Base-by-base conservation (phyloP, 2,113 vertebrate genomes). In the Henicopernis longicauda region DNA sequence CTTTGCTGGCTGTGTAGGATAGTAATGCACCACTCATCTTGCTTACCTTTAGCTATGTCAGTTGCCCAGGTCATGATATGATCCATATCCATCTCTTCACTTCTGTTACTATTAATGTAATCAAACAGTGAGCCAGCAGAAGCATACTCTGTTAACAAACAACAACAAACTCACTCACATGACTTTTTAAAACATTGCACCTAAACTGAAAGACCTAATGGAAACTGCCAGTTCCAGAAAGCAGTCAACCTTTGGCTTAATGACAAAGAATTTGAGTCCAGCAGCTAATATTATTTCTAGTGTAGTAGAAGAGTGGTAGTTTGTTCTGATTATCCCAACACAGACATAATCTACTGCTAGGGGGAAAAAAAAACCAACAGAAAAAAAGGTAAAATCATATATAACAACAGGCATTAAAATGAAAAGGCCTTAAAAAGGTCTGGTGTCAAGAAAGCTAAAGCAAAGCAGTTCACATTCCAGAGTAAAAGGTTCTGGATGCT, bases 61-160 rank as follows among this genome's bases (percentile, higher is more conserved):
- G 98, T 99, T 94, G 99, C 99, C 99, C 99, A 99, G 6, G 99
- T 99, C 99, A 99, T 99, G 70, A 99, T 99, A 90, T 99, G 99
- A 57, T 98, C 98, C 98, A 99, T 99, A 97, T 99, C 99, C 98
- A 99, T 99, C 84, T 99, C 98, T 95, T 99, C 99, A 94, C 99
- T 99, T 96, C 98, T 98, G 70, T 98, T 98, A 89, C 99, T 99
- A 94, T 99, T 99, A 97, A 99, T 98, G 97, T 99, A 99, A 95
- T 99, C 99, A 89, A 99, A 99, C 32, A 99, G 96, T 20, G 99
- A 99, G 40, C 99, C 99, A 63, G 99, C 98, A 49, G 98, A 98
- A 70, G 99, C 99, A 96, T 99, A 99, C 97, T 99, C 99, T 99
- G 92, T 97, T 93, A 96, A 91, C 96, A 70, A 96, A 89, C 89